These are phyloP conservation scores for Piaya cayana DNA, from an alignment of 2,113 vertebrate species.

Conservation along the genomic window DNA sequence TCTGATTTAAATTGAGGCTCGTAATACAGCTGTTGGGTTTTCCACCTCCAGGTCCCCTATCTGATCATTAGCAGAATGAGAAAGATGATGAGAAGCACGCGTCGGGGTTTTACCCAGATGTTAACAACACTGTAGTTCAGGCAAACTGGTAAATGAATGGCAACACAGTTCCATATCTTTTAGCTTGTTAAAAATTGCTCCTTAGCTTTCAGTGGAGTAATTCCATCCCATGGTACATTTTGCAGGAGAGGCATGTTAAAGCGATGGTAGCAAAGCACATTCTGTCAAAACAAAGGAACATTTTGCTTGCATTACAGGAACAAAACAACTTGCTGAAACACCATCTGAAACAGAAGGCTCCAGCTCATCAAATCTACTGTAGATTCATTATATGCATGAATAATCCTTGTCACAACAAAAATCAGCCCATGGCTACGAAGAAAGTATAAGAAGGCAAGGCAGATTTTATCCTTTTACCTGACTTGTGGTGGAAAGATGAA, in stretches of 20 bases:
- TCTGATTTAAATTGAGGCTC: neutral
- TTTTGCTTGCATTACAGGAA: neutral
- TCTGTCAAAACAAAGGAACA: neutral
- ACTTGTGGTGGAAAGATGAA: neutral
- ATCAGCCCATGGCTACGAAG: slow-evolving; percentile 6
- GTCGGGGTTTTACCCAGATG: neutral
- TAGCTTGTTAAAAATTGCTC: neutral
- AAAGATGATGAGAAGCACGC: neutral
- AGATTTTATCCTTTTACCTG: slow-evolving; percentile 1
- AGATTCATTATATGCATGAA: neutral
- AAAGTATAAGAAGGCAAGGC: neutral
- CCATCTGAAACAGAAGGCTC: neutral
- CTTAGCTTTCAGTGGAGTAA: neutral
- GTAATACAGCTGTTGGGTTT: neutral
- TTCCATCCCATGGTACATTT: neutral
- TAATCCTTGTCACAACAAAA: slow-evolving; percentile 9
- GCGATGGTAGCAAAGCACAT: rapidly evolving
- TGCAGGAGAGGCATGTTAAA: neutral
- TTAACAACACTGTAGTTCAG: neutral
- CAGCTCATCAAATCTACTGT: neutral
- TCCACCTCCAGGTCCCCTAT: neutral
- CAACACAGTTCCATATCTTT: neutral
- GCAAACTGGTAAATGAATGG: neutral
- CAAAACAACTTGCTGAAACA: neutral
- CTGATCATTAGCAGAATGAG: neutral